Percentiles rank a stretch among this genome's conserved stretches.
These are phyloP conservation scores for Oegoconia quadripuncta DNA, from an alignment of 2,888 invertebrate species.

Conservation along the genomic window DNA sequence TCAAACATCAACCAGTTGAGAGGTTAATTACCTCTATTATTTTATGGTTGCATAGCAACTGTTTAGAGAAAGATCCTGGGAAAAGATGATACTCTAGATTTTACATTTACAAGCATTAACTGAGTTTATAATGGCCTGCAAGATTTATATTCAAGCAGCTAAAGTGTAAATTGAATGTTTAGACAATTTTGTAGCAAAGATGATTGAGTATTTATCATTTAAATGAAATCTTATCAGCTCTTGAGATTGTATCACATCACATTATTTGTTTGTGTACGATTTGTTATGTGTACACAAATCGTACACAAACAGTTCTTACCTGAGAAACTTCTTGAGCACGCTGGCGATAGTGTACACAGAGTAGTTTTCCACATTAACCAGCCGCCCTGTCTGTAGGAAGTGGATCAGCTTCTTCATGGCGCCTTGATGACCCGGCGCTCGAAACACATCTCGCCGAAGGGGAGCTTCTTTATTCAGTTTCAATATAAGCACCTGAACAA, in stretches of 20 bases:
- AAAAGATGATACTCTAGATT: too few relatives aligned
- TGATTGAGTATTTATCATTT: background rate
- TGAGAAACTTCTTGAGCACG: slow-evolving; percentile 97
- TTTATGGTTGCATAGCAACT: too few relatives aligned
- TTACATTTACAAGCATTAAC: too few relatives aligned
- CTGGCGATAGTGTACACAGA: slow-evolving; percentile 99
- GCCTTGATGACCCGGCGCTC: slow-evolving; percentile 96
- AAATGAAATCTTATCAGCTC: background rate
- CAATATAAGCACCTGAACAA: slow-evolving; percentile 87
- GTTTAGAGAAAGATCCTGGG: too few relatives aligned
- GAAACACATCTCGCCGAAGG: slow-evolving; percentile 94
- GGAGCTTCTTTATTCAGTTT: slow-evolving; percentile 97
- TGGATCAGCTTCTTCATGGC: slow-evolving; percentile 96
- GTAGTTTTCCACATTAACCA: slow-evolving; percentile 96
- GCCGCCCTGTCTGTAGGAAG: slow-evolving; percentile 92
- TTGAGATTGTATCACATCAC: background rate
- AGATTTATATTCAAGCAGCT: background rate
- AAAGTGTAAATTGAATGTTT: background rate
- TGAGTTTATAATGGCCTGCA: background rate
- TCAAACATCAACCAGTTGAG: too few relatives aligned
- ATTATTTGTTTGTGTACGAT: background rate
- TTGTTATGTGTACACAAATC: background rate
- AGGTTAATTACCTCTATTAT: too few relatives aligned
- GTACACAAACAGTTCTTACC: slow-evolving; percentile 38
- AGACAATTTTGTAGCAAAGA: too few relatives aligned